Evolutionary conservation across 2,113 vertebrate species (phyloP).

Genomic region (Uria aalge): DNA sequence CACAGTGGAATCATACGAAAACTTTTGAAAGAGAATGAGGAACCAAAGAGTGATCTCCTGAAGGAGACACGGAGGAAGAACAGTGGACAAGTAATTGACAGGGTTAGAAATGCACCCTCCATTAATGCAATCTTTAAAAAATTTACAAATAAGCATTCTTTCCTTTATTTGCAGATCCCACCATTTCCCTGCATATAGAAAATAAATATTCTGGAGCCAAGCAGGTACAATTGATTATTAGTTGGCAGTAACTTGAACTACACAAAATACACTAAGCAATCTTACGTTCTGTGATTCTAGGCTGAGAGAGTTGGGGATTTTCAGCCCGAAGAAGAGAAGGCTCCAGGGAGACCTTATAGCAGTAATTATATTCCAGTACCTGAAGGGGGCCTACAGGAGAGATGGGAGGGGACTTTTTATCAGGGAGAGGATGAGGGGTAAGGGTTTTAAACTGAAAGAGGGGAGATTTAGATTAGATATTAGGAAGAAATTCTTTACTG

Average conservation of each 20-base stretch:
- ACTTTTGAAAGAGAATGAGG: background rate
- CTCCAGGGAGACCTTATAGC: background rate
- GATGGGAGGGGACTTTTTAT: background rate
- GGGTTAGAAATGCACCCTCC: background rate
- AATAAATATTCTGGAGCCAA: background rate
- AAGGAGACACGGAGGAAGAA: background rate
- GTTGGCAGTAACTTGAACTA: slow-evolving; percentile 63
- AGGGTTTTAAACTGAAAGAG: background rate
- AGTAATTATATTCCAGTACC: background rate
- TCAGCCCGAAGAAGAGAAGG: background rate
- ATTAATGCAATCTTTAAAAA: background rate
- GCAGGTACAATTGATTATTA: slow-evolving; percentile 43
- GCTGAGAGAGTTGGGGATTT: background rate
- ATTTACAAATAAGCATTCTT: background rate
- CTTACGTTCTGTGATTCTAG: slow-evolving; percentile 6
- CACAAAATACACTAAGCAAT: slow-evolving; percentile 59
- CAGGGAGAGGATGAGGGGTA: background rate
- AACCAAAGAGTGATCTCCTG: background rate
- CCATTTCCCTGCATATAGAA: background rate
- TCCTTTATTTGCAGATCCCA: background rate
- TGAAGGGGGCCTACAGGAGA: background rate
- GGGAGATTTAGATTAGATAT: background rate
- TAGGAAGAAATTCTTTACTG: background rate
- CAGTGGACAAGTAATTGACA: background rate
- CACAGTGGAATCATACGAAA: rapidly evolving